Percentiles rank a stretch among this genome's conserved stretches.
Evolutionary conservation across 2,113 vertebrate genomes (phyloP).

Genomic region (Podocnemis expansa): DNA sequence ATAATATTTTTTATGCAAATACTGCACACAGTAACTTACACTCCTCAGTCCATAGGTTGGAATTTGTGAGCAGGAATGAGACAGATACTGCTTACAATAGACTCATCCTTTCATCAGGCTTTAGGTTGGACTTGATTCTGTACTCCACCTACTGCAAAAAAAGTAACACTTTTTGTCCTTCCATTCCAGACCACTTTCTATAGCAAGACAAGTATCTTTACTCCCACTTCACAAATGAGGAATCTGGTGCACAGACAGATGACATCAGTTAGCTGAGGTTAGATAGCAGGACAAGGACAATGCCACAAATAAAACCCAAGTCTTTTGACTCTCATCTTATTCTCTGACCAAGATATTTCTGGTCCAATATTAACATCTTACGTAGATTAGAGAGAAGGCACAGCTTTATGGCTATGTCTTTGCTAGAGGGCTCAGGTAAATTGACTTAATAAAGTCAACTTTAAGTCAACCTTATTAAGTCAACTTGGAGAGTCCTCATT

Average conservation of each 20-base stretch:
- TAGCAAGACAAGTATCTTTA: not conserved
- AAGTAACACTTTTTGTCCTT: not conserved
- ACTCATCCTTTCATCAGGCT: not conserved
- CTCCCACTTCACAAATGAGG: not conserved
- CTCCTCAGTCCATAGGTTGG: not conserved
- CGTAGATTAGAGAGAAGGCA: not conserved
- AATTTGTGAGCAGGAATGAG: not conserved
- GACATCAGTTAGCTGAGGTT: not conserved
- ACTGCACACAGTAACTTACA: not conserved
- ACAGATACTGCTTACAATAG: not conserved
- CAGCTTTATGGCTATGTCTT: too few species aligned
- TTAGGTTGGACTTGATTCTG: not conserved
- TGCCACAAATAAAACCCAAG: not conserved
- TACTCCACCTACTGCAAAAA: not conserved
- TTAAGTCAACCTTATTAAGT: too few species aligned
- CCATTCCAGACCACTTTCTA: not conserved
- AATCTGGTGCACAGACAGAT: not conserved
- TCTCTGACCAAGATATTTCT: not conserved
- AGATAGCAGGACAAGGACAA: not conserved
- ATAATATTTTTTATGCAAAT: not conserved
- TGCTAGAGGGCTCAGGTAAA: too few species aligned
- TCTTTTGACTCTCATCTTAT: not conserved
- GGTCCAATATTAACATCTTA: not conserved
- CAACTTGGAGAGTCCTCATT: too few species aligned
- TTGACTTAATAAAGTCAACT: too few species aligned